A percentile compares a stretch with the other conserved stretches of the same genome.
phyloP scores from a whole-genome alignment of 2,888 invertebrate genomes.

The Copidosoma aretas region DNA sequence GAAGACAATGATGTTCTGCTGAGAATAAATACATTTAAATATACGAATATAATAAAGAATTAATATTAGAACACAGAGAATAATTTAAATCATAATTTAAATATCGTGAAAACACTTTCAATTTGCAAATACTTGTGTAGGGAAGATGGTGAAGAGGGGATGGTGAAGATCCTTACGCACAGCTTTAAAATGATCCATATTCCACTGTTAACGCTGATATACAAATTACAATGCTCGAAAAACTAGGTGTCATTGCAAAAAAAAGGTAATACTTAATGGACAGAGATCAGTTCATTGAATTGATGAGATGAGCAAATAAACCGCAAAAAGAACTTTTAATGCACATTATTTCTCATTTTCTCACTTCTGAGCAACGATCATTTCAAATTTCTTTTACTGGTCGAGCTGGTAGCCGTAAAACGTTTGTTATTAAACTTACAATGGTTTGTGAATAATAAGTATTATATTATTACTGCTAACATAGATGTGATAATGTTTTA shows the following conservation, averaged over 20 bases:
- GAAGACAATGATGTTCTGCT: constrained; percentile 55
- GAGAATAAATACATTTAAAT: constrained; percentile 53
- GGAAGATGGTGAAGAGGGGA: constrained; percentile 17
- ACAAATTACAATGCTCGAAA: too few relatives aligned
- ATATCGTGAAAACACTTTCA: constrained; percentile 49
- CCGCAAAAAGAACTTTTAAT: constrained; percentile 42
- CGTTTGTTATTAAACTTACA: constrained; percentile 56
- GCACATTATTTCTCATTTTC: constrained; percentile 33
- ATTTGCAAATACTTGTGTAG: constrained; percentile 34
- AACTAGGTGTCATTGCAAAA: too few relatives aligned
- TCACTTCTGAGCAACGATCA: constrained; percentile 3
- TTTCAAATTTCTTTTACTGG: constrained; percentile 31
- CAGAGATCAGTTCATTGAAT: constrained; percentile 39
- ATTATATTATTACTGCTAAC: constrained; percentile 50
- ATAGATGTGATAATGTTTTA: constrained; percentile 53
- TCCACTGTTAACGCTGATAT: too few relatives aligned
- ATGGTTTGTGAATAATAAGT: constrained; percentile 46
- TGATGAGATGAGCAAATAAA: constrained; percentile 43
- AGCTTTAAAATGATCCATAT: too few relatives aligned
- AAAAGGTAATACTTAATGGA: constrained; percentile 47
- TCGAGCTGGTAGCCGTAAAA: constrained; percentile 52
- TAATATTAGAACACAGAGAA: constrained; percentile 50
- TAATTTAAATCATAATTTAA: constrained; percentile 53
- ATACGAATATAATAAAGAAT: constrained; percentile 48
- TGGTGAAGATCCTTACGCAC: too few relatives aligned